Evolutionary conservation across 2,888 invertebrate species (phyloP), one percentile per base, ranked within the genome.

Genomic region (Cephus pygmeus): DNA sequence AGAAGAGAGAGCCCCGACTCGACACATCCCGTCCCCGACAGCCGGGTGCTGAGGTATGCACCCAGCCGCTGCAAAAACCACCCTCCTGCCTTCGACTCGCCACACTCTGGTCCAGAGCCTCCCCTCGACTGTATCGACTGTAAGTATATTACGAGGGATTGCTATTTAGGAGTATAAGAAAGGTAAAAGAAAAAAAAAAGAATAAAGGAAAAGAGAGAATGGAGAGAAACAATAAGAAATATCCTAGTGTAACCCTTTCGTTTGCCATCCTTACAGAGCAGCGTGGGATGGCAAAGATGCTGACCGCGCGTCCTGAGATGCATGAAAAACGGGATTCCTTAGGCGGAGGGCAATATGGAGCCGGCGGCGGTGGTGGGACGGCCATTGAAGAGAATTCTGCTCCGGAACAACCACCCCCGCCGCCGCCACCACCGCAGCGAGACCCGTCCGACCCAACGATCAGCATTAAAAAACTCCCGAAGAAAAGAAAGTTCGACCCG

Each of bases 401-500:
- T 79, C 79, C 81, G 80, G 89, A 89, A 83, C 89, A 89, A 79
- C 90, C 88, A 85, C 88, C 90, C 85, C 89, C 89, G 87, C 93
- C 93, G 79, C 92, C 93, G 40, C 93, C 93, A 85, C 92, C 93
- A 78, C 93, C 95, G 81, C 94, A 95, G 82, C 93, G 96, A 82
- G 90, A 90, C 84, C 87, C 83, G n/a, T 90, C 91, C 56, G 90
- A 91, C 85, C 89, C 91, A 68, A 90, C 89, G 76, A 90, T 90
- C 84, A 92, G 90, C 87, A 93, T 93, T 80, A 92, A 93, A 85
- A 97, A 97, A 91, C 94, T 98, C 90, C 98, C 98, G 79, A 98
- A 98, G 92, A 98, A 98, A 92, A 94, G 98, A 82, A 97, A 97
- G 92, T 97, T 95, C 89, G 95, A 96, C 91, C 95, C 95, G 73